Evolutionary conservation across 2,888 invertebrate genomes (phyloP).

Genomic region (Philereme vetulata): DNA sequence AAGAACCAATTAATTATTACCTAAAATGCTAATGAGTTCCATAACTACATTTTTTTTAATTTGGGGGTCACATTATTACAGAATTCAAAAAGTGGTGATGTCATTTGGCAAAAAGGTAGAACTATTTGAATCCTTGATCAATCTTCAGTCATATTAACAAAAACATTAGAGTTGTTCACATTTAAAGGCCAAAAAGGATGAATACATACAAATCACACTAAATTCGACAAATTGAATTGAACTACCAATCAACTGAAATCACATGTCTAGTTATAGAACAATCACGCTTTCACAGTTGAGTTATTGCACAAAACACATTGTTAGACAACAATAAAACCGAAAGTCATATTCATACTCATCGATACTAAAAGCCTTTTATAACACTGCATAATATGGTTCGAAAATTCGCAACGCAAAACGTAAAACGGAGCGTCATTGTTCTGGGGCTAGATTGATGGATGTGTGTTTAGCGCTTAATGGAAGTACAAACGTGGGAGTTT

Average conservation of each 20-base stretch:
- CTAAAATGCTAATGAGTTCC: conserved; percentile 34
- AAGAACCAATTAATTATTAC: conserved; percentile 41
- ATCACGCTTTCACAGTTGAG: conserved; percentile 31
- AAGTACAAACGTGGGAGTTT: conserved; percentile 65
- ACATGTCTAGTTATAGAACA: conserved; percentile 18
- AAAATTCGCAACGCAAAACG: conserved; percentile 55
- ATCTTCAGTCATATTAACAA: background rate
- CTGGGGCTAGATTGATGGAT: conserved; percentile 63
- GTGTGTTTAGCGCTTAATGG: conserved; percentile 54
- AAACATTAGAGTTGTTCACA: background rate
- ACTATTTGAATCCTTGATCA: conserved; percentile 2
- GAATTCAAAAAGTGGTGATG: conserved; percentile 5
- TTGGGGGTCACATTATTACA: conserved; percentile 10
- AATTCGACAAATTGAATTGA: background rate
- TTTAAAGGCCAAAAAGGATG: background rate
- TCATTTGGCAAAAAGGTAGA: conserved; percentile 12
- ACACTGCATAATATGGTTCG: conserved; percentile 45
- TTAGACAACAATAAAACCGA: conserved; percentile 56
- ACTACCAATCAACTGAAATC: conserved; percentile 17
- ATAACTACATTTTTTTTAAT: conserved; percentile 17
- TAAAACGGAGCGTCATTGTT: conserved; percentile 62
- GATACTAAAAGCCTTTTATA: conserved; percentile 46
- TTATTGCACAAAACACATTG: conserved; percentile 37
- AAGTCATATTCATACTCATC: conserved; percentile 50
- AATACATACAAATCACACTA: background rate